Evolutionary conservation across 2,797 vertebrate genomes (phyloP).

Genomic region (Benthosema pterotum): DNA sequence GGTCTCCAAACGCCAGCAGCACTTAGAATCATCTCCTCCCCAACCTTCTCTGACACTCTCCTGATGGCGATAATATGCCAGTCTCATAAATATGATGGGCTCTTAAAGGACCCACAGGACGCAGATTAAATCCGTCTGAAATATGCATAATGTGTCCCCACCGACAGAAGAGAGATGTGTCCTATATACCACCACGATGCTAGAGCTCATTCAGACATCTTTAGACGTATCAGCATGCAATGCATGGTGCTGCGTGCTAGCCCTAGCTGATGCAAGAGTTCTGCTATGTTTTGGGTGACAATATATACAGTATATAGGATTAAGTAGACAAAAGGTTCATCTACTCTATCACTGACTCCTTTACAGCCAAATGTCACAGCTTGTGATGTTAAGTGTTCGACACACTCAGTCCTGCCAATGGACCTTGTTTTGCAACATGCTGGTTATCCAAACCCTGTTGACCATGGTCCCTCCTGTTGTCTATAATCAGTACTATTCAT

Average conservation of each 20-base stretch:
- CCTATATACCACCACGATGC: constrained; percentile 31
- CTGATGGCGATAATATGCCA: constrained; percentile 67
- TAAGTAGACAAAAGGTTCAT: too few relatives aligned
- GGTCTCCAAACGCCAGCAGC: constrained; percentile 57
- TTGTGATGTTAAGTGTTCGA: too few relatives aligned
- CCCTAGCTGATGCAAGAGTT: too few relatives aligned
- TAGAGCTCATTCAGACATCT: constrained; percentile 23
- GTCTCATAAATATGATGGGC: constrained; percentile 72
- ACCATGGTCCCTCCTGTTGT: too few relatives aligned
- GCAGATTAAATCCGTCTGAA: constrained; percentile 68
- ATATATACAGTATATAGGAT: too few relatives aligned
- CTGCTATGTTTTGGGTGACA: too few relatives aligned
- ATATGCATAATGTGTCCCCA: constrained; percentile 67
- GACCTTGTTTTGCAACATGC: too few relatives aligned
- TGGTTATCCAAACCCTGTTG: too few relatives aligned
- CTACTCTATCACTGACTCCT: too few relatives aligned
- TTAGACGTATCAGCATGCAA: not conserved
- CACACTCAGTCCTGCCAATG: too few relatives aligned
- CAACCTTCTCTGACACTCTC: constrained; percentile 63
- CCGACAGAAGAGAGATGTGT: constrained; percentile 29
- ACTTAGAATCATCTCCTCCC: constrained; percentile 59
- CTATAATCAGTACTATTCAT: too few relatives aligned
- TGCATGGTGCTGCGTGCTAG: not conserved
- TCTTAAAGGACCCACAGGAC: constrained; percentile 72
- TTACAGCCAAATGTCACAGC: too few relatives aligned